phyloP scores from a whole-genome alignment of 2,113 vertebrate genomes.

The Pan paniscus region DNA sequence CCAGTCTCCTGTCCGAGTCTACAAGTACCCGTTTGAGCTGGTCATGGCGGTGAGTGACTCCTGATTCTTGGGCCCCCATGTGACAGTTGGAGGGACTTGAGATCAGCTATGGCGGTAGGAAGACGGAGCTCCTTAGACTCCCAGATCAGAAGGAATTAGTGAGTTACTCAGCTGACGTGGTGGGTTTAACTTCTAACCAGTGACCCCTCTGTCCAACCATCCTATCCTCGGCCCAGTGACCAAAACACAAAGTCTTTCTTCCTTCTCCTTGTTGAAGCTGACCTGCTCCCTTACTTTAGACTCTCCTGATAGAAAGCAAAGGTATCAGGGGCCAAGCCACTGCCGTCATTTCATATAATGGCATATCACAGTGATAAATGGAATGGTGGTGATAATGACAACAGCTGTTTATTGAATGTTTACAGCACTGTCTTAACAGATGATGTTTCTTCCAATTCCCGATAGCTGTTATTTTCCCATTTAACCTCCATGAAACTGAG shows the following conservation, averaged over 20 bases:
- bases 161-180: not conserved
- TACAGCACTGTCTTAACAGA: not conserved
- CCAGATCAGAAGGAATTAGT: not conserved
- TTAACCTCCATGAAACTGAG: not conserved
- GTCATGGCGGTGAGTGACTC: constrained; percentile 91
- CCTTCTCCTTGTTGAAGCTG: not conserved
- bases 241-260: not conserved
- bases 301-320: not conserved
- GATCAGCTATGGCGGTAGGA: not conserved
- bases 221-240: not conserved
- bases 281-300: not conserved
- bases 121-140: not conserved
- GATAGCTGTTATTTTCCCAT: not conserved
- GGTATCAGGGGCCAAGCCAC: not conserved
- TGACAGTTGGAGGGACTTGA: not conserved
- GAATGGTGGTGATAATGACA: not conserved
- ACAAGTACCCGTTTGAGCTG: constrained; percentile 91
- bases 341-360: not conserved
- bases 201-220: not conserved
- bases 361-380: not conserved
- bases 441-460: not conserved
- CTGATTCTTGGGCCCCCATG: not conserved
- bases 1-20: constrained; percentile 90
- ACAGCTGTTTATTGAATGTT: no score
- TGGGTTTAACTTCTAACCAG: not conserved